These are phyloP conservation scores for Drosophila meridiana DNA, from an alignment of 2,888 invertebrate genomes.

Conservation along the genomic window DNA sequence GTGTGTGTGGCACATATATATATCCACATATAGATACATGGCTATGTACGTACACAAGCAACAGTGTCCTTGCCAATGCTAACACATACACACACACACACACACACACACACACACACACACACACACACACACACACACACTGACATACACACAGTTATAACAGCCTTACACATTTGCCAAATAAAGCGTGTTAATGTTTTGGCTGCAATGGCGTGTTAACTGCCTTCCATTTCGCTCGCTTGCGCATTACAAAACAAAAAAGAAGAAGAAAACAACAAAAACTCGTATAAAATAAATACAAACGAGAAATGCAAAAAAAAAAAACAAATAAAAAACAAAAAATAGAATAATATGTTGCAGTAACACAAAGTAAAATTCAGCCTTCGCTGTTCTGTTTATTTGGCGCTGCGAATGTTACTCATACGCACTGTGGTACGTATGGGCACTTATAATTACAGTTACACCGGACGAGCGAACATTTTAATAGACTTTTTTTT, in stretches of 20 bases:
- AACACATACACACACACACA: conserved; percentile 1
- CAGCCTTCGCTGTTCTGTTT: conserved; percentile 27
- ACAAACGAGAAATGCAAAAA: conserved; percentile 25
- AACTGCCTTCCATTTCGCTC: conserved; percentile 77
- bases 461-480: conserved; percentile 31
- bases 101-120: conserved; percentile 1
- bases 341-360: conserved; percentile 45
- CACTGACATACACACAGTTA: conserved; percentile 1
- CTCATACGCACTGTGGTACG: conserved; percentile 57
- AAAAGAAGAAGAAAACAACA: conserved; percentile 10
- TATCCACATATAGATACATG: conserved; percentile 13
- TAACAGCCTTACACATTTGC: conserved; percentile 59
- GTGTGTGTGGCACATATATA: conserved; percentile 41
- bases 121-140: conserved; percentile 6
- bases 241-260: conserved; percentile 60
- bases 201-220: conserved; percentile 77
- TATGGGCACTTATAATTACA: conserved; percentile 55
- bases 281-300: conserved; percentile 55
- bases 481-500: conserved; percentile 59
- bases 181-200: conserved; percentile 81
- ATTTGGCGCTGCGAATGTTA: conserved; percentile 36
- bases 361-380: conserved; percentile 24
- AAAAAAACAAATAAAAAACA: conserved; percentile 12
- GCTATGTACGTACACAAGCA: conserved; percentile 12
- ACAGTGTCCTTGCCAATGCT: conserved; percentile 67